These are phyloP conservation scores for Scartelaos histophorus DNA, from an alignment of 2,113 vertebrate genomes.

Conservation along the genomic window DNA sequence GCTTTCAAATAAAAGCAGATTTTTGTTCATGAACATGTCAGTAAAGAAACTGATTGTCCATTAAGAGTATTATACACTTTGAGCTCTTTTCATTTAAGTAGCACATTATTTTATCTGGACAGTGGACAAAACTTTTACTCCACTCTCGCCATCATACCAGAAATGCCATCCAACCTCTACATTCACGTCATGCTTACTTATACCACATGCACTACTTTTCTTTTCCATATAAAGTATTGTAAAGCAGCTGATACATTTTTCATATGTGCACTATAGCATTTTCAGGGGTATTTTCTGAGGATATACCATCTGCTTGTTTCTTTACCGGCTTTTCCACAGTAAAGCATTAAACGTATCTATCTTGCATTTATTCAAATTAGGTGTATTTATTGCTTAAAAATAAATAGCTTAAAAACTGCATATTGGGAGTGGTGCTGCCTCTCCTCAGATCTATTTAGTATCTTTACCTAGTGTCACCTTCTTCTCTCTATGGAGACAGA, in stretches of 20 bases:
- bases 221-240: neutral
- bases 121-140: too few species aligned
- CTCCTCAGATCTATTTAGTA: too few species aligned
- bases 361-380: neutral
- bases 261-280: neutral
- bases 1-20: too few species aligned
- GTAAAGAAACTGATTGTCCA: neutral
- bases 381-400: neutral
- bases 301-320: neutral
- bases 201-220: neutral
- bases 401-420: neutral
- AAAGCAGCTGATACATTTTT: neutral
- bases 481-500: neutral
- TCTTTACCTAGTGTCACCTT: too few species aligned
- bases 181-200: neutral
- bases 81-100: neutral
- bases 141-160: too few species aligned
- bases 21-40: neutral
- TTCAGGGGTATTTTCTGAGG: neutral
- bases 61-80: neutral
- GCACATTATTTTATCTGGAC: too few species aligned
- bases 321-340: neutral
- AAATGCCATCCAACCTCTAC: neutral
- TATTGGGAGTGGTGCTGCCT: too few species aligned
- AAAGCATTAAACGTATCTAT: neutral